Percentiles rank a stretch among this genome's conserved stretches.
These are phyloP conservation scores for Phalacrocorax carbo DNA, from an alignment of 2,113 vertebrate genomes.

Conservation along the genomic window DNA sequence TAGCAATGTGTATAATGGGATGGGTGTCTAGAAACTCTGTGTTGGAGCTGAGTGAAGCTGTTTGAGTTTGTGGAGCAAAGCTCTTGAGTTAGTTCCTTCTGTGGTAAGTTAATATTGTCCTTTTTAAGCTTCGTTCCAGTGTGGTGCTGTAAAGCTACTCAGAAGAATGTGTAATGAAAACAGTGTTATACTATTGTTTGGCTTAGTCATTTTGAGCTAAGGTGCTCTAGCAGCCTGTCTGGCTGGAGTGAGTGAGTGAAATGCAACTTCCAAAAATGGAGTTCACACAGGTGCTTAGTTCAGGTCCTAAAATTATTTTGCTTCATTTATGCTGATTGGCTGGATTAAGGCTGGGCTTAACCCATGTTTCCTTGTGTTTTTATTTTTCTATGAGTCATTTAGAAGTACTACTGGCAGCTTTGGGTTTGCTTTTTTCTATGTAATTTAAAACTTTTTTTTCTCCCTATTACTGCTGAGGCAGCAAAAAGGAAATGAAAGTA, in stretches of 20 bases:
- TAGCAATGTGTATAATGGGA: accelerated
- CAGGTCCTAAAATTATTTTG: not conserved
- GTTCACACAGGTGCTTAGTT: not conserved
- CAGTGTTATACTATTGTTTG: not conserved
- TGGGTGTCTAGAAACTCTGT: accelerated
- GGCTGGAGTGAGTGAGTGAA: too few species aligned
- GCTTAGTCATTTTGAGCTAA: not conserved
- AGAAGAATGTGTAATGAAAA: not conserved
- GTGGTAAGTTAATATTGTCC: not conserved
- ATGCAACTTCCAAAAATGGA: not conserved
- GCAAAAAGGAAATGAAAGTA: not conserved
- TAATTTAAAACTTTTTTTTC: not conserved
- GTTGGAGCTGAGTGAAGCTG: accelerated
- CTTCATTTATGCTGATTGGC: not conserved
- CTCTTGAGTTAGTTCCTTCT: accelerated
- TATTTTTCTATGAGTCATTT: not conserved
- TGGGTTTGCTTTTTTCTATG: too few species aligned
- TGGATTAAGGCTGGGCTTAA: not conserved
- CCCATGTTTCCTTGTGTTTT: not conserved
- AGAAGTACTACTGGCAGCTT: not conserved
- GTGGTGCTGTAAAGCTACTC: not conserved
- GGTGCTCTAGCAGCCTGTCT: not conserved
- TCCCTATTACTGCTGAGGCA: not conserved
- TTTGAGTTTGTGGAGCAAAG: accelerated
- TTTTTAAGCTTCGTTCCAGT: not conserved